These are phyloP conservation scores for Gymnoscelis rufifasciata DNA, from an alignment of 2,888 invertebrate genomes.

Conservation along the genomic window DNA sequence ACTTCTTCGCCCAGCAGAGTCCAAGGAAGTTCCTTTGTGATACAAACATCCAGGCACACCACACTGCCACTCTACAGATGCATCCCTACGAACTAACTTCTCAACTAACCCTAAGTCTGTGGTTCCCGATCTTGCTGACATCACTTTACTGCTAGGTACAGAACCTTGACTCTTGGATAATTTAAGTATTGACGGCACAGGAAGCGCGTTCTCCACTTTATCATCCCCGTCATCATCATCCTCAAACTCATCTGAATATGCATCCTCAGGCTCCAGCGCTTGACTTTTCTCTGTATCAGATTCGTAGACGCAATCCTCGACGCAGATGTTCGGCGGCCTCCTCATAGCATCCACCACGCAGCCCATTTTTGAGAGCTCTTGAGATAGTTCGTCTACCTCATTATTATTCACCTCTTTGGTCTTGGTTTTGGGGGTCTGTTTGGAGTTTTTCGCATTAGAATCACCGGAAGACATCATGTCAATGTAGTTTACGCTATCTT, in stretches of 20 bases:
- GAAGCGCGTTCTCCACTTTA: conserved; percentile 33
- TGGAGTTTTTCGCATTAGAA: conserved; percentile 50
- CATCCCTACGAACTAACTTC: conserved; percentile 9
- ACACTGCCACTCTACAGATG: conserved; percentile 14
- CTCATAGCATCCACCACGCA: conserved; percentile 67
- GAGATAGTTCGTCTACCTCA: conserved; percentile 66
- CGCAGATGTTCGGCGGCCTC: conserved; percentile 64
- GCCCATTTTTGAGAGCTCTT: conserved; percentile 69
- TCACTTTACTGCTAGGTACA: conserved; percentile 43
- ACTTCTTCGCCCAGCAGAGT: conserved; percentile 11
- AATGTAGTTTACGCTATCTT: conserved; percentile 46
- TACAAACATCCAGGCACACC: conserved; percentile 9
- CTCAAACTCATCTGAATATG: conserved; percentile 72
- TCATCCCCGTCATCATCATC: conserved; percentile 52
- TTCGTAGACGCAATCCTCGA: conserved; percentile 63
- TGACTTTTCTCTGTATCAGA: conserved; percentile 44
- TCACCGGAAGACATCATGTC: conserved; percentile 63
- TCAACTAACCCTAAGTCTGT: conserved; percentile 57
- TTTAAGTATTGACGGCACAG: conserved; percentile 43
- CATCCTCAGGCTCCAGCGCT: conserved; percentile 46
- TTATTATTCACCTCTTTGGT: conserved; percentile 72
- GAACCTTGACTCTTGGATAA: conserved; percentile 58
- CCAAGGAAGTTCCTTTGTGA: conserved; percentile 5
- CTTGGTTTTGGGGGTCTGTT: conserved; percentile 43
- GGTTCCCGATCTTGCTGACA: conserved; percentile 59